These are phyloP conservation scores for Drosophila dunni DNA, from an alignment of 1,140 invertebrate species.

Conservation along the genomic window DNA sequence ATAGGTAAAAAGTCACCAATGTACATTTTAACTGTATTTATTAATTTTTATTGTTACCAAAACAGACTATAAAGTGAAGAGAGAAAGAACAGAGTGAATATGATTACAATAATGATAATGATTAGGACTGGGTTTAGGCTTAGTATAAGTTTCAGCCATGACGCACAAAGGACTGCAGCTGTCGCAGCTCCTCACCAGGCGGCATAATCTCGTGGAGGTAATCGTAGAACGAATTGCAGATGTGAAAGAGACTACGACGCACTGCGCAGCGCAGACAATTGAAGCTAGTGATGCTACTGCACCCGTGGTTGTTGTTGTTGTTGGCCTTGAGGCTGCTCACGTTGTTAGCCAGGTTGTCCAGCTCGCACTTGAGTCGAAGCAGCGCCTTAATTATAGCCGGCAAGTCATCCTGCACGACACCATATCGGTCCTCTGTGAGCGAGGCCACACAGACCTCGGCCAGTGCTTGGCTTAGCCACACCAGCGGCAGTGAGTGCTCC, in stretches of 20 bases:
- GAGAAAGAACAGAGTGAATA: conserved; percentile 18
- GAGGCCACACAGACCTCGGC: conserved; percentile 89
- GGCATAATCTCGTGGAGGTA: conserved; percentile 89
- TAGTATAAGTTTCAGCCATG: conserved; percentile 74
- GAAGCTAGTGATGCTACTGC: conserved; percentile 84
- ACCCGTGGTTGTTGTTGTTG: conserved; percentile 41
- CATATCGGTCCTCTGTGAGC: conserved; percentile 90
- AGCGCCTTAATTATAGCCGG: conserved; percentile 88
- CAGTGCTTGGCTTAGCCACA: conserved; percentile 90
- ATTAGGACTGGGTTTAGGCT: too few species aligned
- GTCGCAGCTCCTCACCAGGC: conserved; percentile 85
- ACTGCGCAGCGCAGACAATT: conserved; percentile 87
- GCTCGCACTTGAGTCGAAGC: conserved; percentile 88
- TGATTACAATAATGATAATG: background rate
- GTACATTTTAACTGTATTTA: conserved; percentile 76
- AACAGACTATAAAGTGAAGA: conserved; percentile 55
- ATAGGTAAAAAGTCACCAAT: conserved; percentile 73
- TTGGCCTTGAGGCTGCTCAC: conserved; percentile 87
- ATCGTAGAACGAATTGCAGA: conserved; percentile 88
- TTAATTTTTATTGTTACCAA: conserved; percentile 79
- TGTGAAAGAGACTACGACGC: conserved; percentile 91
- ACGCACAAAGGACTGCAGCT: conserved; percentile 85
- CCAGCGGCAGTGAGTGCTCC: conserved; percentile 88
- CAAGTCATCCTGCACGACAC: conserved; percentile 92
- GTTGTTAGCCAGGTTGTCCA: conserved; percentile 89